Evolutionary conservation across 2,797 vertebrate species (phyloP).

Genomic region (Pterois miles): DNA sequence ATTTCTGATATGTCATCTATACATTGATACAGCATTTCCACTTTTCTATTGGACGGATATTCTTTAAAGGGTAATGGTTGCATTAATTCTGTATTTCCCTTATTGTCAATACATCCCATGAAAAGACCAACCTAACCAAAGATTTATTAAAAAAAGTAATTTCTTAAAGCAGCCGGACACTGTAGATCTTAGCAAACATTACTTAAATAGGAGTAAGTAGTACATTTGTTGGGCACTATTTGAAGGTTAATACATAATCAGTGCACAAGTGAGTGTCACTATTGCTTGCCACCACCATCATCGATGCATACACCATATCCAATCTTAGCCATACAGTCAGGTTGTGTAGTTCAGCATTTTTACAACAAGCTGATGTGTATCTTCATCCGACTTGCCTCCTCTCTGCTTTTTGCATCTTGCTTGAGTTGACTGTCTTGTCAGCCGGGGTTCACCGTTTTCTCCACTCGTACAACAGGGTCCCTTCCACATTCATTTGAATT

Average conservation of each 20-base stretch:
- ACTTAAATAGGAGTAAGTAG: not conserved
- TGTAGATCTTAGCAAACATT: not conserved
- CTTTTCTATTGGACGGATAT: not conserved
- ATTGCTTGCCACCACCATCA: not conserved
- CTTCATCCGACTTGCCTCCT: not conserved
- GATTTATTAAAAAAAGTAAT: too few relatives aligned
- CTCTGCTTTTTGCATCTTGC: constrained; percentile 11
- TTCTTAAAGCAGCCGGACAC: not conserved
- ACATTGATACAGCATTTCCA: not conserved
- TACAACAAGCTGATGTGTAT: not conserved
- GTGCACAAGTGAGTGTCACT: not conserved
- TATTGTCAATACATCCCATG: not conserved
- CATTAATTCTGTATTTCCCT: not conserved
- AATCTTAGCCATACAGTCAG: not conserved
- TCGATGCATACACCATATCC: not conserved
- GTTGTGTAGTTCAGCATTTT: not conserved
- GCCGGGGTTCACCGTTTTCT: constrained; percentile 26
- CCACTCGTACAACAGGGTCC: constrained; percentile 48
- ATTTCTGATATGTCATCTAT: not conserved
- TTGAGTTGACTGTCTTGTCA: constrained; percentile 20
- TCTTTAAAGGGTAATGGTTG: not conserved
- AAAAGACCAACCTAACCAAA: not conserved
- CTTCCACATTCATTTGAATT: constrained; percentile 72
- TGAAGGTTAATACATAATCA: not conserved
- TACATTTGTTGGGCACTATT: not conserved